Percentiles rank a stretch among this genome's conserved stretches.
Conservation (phyloP, 2,113 vertebrate genomes). For the Lasiurus borealis region DNA sequence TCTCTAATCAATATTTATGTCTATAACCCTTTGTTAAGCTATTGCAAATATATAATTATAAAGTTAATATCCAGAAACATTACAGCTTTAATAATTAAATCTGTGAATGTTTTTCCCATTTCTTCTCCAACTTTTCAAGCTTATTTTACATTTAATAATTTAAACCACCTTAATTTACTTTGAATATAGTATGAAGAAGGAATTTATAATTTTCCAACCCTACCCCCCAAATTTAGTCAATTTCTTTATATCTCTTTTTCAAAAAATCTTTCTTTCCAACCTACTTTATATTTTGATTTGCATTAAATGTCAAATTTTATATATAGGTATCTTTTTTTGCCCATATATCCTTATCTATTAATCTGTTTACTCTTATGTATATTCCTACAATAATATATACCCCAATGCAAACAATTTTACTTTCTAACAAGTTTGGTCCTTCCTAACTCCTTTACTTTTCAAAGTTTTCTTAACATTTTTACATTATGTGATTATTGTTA, state of each 20-base stretch:
- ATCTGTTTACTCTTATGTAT: background rate
- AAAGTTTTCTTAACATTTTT: background rate
- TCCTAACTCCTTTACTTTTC: background rate
- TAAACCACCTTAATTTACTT: background rate
- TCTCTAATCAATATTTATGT: background rate
- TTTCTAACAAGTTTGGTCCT: background rate
- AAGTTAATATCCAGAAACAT: background rate
- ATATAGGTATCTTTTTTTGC: background rate
- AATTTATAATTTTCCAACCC: background rate
- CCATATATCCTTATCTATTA: background rate
- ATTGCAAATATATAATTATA: background rate
- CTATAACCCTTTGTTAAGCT: background rate
- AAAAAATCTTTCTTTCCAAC: background rate
- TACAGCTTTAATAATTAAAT: background rate
- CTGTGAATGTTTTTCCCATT: background rate
- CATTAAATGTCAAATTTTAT: background rate
- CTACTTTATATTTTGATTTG: background rate
- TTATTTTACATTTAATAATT: slow-evolving; percentile 15
- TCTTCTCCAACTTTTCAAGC: background rate
- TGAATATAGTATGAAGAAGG: background rate
- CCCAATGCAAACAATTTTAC: background rate
- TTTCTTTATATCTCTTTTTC: background rate
- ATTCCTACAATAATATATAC: background rate
- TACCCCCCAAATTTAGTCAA: background rate
- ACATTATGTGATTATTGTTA: background rate